Evolutionary conservation across 2,113 vertebrate species (phyloP).

Genomic region (Brachypteracias leptosomus): DNA sequence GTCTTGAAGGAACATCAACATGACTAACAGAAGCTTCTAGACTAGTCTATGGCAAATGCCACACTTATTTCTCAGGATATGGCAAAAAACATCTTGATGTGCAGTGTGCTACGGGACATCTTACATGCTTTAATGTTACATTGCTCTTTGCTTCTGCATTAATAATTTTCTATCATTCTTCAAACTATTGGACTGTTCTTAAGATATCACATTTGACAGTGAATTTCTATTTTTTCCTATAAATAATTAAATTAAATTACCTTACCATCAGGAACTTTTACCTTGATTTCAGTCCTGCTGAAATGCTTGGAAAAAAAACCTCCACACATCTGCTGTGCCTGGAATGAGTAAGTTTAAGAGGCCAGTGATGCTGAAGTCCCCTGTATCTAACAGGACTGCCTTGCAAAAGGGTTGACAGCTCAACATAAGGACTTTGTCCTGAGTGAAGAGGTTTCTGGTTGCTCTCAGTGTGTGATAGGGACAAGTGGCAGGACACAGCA

Average conservation of each 20-base stretch:
- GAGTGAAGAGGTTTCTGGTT: background rate
- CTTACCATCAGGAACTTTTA: background rate
- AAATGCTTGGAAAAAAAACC: background rate
- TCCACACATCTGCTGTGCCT: background rate
- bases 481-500: background rate
- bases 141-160: background rate
- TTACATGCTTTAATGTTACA: rapidly evolving
- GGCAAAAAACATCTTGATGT: background rate
- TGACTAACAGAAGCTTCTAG: background rate
- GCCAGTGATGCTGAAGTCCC: background rate
- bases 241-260: background rate
- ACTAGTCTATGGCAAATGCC: background rate
- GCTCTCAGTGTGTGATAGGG: background rate
- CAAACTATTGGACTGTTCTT: background rate
- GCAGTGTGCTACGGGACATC: background rate
- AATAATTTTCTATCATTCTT: background rate
- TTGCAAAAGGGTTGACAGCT: background rate
- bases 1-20: background rate
- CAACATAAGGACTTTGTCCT: background rate
- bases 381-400: background rate
- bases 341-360: background rate
- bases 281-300: background rate
- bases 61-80: background rate
- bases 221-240: background rate
- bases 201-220: background rate